These are phyloP conservation scores for Netelia fuscicornis DNA, from an alignment of 2,888 invertebrate genomes.

Conservation along the genomic window DNA sequence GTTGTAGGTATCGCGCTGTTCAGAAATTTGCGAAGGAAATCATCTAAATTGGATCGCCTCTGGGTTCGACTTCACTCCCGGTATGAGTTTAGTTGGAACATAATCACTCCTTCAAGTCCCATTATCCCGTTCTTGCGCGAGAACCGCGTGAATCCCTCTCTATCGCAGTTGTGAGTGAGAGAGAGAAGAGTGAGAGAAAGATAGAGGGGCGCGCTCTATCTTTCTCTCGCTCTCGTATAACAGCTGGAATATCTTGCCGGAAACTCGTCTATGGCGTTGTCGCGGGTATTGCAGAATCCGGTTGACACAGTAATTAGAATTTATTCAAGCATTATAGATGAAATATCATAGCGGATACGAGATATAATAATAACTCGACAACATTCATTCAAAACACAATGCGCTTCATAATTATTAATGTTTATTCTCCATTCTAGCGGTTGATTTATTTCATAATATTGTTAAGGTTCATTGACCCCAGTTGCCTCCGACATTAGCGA, in stretches of 20 bases:
- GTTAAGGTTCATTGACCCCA: too few relatives aligned
- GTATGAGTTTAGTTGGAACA: constrained; percentile 52
- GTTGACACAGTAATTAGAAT: constrained; percentile 23
- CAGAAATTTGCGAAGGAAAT: constrained; percentile 49
- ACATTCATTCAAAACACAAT: not conserved
- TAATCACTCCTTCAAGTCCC: constrained; percentile 68
- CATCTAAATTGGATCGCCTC: constrained; percentile 68
- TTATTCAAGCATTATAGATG: constrained; percentile 13
- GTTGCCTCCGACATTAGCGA: too few relatives aligned
- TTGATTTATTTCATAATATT: too few relatives aligned
- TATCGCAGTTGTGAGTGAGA: too few relatives aligned
- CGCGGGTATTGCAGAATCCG: constrained; percentile 19
- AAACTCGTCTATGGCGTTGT: constrained; percentile 61
- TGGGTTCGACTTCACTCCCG: constrained; percentile 63
- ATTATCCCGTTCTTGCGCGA: constrained; percentile 66
- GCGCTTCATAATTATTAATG: too few relatives aligned
- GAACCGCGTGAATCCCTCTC: constrained; percentile 19
- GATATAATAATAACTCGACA: constrained; percentile 38
- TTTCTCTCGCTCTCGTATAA: constrained; percentile 28
- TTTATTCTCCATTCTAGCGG: too few relatives aligned
- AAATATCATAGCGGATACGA: not conserved
- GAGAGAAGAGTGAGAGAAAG: too few relatives aligned
- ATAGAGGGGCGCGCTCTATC: too few relatives aligned
- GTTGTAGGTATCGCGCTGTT: constrained; percentile 15
- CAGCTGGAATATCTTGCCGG: constrained; percentile 68